Percentiles rank a stretch among this genome's conserved stretches.
These are phyloP conservation scores for Hartigia nigra DNA, from an alignment of 2,888 invertebrate species.

Conservation along the genomic window DNA sequence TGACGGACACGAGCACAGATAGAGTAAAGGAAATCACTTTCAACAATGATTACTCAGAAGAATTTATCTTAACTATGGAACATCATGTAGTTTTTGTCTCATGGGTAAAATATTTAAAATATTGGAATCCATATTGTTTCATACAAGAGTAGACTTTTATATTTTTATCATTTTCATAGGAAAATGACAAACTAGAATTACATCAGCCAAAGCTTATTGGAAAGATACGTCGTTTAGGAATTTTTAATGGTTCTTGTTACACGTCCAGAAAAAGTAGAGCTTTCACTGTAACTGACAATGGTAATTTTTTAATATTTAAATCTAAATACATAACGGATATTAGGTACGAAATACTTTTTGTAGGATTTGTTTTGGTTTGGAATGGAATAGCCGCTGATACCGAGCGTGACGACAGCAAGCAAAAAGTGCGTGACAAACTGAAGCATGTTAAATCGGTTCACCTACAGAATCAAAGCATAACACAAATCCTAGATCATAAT, in stretches of 20 bases:
- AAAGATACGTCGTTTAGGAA: slow-evolving; percentile 51
- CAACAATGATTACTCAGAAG: slow-evolving; percentile 60
- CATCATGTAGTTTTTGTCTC: slow-evolving; percentile 57
- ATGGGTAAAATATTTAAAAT: slow-evolving; percentile 54
- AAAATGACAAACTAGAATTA: slow-evolving; percentile 16
- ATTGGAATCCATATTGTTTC: not conserved
- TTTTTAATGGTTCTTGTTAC: slow-evolving; percentile 69
- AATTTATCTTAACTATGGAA: slow-evolving; percentile 65
- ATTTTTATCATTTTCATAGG: slow-evolving; percentile 14
- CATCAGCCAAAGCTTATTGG: slow-evolving; percentile 10
- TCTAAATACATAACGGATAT: not conserved
- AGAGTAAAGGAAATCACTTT: slow-evolving; percentile 57
- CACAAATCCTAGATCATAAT: slow-evolving; percentile 36
- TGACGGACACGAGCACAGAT: slow-evolving; percentile 30
- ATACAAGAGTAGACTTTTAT: not conserved
- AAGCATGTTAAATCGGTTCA: slow-evolving; percentile 39
- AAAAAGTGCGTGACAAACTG: slow-evolving; percentile 18
- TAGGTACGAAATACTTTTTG: not conserved
- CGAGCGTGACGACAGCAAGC: not conserved
- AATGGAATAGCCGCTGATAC: not conserved
- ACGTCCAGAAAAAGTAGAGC: slow-evolving; percentile 67
- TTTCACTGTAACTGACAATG: slow-evolving; percentile 60
- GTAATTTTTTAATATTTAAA: slow-evolving; percentile 29
- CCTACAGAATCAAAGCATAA: slow-evolving; percentile 42
- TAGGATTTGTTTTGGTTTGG: slow-evolving; percentile 50